Conservation (phyloP, 2,888 invertebrate species). For the Cyclophora albipunctata region DNA sequence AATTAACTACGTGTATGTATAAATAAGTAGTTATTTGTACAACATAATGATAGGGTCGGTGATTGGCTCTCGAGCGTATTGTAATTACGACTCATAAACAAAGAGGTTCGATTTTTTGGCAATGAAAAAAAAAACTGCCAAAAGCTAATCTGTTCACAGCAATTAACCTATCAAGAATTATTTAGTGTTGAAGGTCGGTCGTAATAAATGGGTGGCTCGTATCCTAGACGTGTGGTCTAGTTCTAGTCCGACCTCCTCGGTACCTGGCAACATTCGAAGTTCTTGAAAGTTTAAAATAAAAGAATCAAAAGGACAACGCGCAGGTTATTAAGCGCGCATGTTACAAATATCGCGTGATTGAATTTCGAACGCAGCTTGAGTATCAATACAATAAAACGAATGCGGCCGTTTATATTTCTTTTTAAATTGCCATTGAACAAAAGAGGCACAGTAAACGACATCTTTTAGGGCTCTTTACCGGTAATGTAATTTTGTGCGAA, state of each 20-base stretch:
- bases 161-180: conserved; percentile 70
- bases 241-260: conserved; percentile 17
- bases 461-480: conserved; percentile 43
- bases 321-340: background rate
- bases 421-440: conserved; percentile 49
- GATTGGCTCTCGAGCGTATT: conserved; percentile 61
- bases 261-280: no score
- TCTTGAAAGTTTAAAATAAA: no score
- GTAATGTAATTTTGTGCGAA: conserved; percentile 41
- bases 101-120: conserved; percentile 46
- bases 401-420: conserved; percentile 31
- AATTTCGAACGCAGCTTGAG: conserved; percentile 23
- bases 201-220: conserved; percentile 47
- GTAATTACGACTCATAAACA: conserved; percentile 72
- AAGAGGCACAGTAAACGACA: conserved; percentile 41
- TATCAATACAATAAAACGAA: conserved; percentile 32
- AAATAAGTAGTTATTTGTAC: conserved; percentile 69
- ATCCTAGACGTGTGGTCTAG: conserved; percentile 39
- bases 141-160: conserved; percentile 65
- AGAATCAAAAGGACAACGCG: conserved; percentile 7
- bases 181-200: conserved; percentile 62
- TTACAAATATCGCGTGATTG: conserved; percentile 26
- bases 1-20: conserved; percentile 51
- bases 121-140: conserved; percentile 58
- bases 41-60: conserved; percentile 67